phyloP scores from a whole-genome alignment of 2,888 invertebrate genomes.

The Schrankia costaestrigalis region DNA sequence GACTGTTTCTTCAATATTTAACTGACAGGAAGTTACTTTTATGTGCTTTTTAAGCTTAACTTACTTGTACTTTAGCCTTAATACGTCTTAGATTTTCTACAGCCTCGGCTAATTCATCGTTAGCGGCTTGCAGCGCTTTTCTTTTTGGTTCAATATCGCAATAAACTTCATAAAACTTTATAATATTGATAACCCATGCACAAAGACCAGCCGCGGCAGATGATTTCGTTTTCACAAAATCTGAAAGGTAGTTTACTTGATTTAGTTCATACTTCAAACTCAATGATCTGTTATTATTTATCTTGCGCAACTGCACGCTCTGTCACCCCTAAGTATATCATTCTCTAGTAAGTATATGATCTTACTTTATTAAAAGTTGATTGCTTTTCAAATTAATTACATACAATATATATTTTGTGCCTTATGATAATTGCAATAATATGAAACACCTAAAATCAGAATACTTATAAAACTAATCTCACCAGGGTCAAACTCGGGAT shows the following conservation, averaged over 20 bases:
- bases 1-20: too few species aligned
- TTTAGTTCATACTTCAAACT: too few species aligned
- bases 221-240: slow-evolving; percentile 94
- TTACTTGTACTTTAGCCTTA: slow-evolving; percentile 93
- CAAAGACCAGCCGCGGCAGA: slow-evolving; percentile 97
- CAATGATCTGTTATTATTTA: neutral
- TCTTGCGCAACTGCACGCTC: too few species aligned
- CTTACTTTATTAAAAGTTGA: too few species aligned
- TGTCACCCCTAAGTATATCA: too few species aligned
- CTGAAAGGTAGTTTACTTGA: slow-evolving; percentile 59
- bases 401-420: too few species aligned
- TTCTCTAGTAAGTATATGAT: too few species aligned
- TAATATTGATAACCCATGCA: slow-evolving; percentile 98
- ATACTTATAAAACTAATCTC: too few species aligned
- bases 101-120: slow-evolving; percentile 94
- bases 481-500: slow-evolving; percentile 95
- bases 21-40: too few species aligned
- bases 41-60: slow-evolving; percentile 42
- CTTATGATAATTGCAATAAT: too few species aligned
- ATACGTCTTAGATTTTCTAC: slow-evolving; percentile 92
- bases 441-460: too few species aligned
- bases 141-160: slow-evolving; percentile 98
- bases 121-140: slow-evolving; percentile 94
- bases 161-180: slow-evolving; percentile 95
- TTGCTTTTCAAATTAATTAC: too few species aligned